Percentiles rank a stretch among this genome's conserved stretches.
Evolutionary conservation across 1,140 invertebrate species (phyloP).

Genomic region (Drosophila sechellia): DNA sequence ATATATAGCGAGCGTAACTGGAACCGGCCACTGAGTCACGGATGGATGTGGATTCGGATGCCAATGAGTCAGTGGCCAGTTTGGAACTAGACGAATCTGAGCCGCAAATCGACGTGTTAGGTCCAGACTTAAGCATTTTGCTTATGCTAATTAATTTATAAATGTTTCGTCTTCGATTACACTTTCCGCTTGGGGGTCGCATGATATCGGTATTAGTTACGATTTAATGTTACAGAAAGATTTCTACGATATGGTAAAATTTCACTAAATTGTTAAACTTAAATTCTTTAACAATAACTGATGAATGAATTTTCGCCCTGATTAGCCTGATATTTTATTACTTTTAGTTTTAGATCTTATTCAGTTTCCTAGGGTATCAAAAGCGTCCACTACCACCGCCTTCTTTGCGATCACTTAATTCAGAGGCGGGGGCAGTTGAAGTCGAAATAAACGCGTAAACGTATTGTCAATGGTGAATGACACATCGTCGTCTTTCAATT

Average conservation of each 20-base stretch:
- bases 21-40: constrained; percentile 38
- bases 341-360: background rate
- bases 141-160: constrained; percentile 80
- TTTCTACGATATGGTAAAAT: background rate
- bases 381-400: too few relatives aligned
- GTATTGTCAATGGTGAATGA: constrained; percentile 60
- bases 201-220: background rate
- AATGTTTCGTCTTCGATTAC: constrained; percentile 47
- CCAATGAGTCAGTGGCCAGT: constrained; percentile 46
- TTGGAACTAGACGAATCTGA: constrained; percentile 73
- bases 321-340: too few relatives aligned
- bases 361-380: constrained; percentile 1
- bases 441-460: constrained; percentile 38
- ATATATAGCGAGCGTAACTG: constrained; percentile 2
- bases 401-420: background rate
- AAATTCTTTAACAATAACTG: too few relatives aligned
- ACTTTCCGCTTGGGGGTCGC: background rate
- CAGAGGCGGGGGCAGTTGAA: constrained; percentile 22
- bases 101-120: constrained; percentile 37
- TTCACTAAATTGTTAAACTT: too few relatives aligned
- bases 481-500: constrained; percentile 74
- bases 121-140: constrained; percentile 45
- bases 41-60: background rate
- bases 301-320: too few relatives aligned
- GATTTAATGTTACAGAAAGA: background rate